A percentile compares a stretch with the other conserved stretches of the same genome.
Evolutionary conservation across 2,888 invertebrate species (phyloP).

Genomic region (Lepidochrysops patricia): DNA sequence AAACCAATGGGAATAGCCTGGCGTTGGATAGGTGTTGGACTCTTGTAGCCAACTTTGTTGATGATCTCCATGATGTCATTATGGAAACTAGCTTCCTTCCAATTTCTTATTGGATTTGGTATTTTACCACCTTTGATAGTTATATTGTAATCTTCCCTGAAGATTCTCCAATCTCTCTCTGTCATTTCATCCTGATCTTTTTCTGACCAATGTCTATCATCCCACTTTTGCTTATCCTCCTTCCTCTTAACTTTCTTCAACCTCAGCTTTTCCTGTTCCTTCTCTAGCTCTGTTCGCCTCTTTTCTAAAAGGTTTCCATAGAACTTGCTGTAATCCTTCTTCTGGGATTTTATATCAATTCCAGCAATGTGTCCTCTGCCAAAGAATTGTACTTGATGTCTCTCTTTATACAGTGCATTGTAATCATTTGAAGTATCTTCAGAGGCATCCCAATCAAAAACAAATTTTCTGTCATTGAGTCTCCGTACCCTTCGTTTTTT

Average conservation of each 20-base stretch:
- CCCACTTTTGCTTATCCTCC: slow-evolving; percentile 99
- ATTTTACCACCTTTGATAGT: slow-evolving; percentile 98
- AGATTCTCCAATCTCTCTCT: slow-evolving; percentile 99
- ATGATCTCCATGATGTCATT: slow-evolving; percentile 95
- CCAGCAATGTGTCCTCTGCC: slow-evolving; percentile 98
- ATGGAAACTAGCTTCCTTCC: slow-evolving; percentile 95
- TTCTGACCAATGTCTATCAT: slow-evolving; percentile 99
- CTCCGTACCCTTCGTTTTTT: slow-evolving; percentile 94
- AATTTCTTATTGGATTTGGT: slow-evolving; percentile 95
- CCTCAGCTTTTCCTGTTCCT: slow-evolving; percentile 95
- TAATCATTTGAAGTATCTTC: slow-evolving; percentile 99
- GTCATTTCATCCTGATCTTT: slow-evolving; percentile 96
- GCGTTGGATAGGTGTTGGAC: slow-evolving; percentile 98
- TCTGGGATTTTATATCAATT: slow-evolving; percentile 97
- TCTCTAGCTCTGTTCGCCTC: slow-evolving; percentile 95
- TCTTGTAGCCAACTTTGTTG: slow-evolving; percentile 95
- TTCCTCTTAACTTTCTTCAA: slow-evolving; percentile 93
- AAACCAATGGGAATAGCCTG: slow-evolving; percentile 99
- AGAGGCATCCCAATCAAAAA: slow-evolving; percentile 99
- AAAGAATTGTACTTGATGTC: slow-evolving; percentile 98
- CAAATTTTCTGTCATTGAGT: slow-evolving; percentile 98
- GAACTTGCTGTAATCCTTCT: slow-evolving; percentile 96
- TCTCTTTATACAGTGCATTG: slow-evolving; percentile 95
- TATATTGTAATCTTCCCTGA: slow-evolving; percentile 99
- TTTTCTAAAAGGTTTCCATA: slow-evolving; percentile 96